Base-by-base conservation (phyloP, 2,797 vertebrate genomes). In the Centropyge bicolor region DNA sequence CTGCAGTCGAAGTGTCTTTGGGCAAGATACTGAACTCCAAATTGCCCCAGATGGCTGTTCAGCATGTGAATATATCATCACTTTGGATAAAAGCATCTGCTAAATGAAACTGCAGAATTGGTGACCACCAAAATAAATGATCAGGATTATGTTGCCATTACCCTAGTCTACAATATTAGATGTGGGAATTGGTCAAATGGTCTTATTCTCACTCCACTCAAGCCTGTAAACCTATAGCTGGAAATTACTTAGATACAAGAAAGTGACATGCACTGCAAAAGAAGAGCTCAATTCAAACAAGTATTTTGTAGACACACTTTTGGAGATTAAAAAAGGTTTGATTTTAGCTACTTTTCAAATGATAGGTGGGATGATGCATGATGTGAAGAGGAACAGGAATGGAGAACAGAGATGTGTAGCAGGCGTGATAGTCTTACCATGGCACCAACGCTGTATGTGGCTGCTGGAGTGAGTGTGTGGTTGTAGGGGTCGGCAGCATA, bases 401-500 rank as follows among this genome's bases (percentile, higher is more conserved):
- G 54, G 8, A 55, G 20, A 52, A 69, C 17, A 51, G 2, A 24
- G 22, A 17, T 51, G 19, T 22, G 8, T 68, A 8, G 48, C 43
- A 83, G 75, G 57, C 46, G 49, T 5, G 54, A 74, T 45, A 52
- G 20, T 93, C 97, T 98, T 95, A 99, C 98, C 98, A 98, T 95
- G 97, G 98, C 96, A 98, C 98, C 97, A 97, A 98, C 96, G 97
- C 97, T 97, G 97, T 98, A 99, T 97, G 97, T 95, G 96, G 97
- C 96, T 97, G 97, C 96, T 96, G 98, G 97, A 97, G 97, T 95
- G 97, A 98, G 97, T 97, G 97, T 92, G 97, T 98, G 97, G 96
- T 97, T 98, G 97, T 98, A 99, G 97, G 98, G 97, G 96, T 99
- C 97, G 95, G 98, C 96, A 98, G 98, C 97, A 97, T 98, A 99